These are phyloP conservation scores for Dynastes hyllus DNA, from an alignment of 2,888 invertebrate species.

Conservation along the genomic window DNA sequence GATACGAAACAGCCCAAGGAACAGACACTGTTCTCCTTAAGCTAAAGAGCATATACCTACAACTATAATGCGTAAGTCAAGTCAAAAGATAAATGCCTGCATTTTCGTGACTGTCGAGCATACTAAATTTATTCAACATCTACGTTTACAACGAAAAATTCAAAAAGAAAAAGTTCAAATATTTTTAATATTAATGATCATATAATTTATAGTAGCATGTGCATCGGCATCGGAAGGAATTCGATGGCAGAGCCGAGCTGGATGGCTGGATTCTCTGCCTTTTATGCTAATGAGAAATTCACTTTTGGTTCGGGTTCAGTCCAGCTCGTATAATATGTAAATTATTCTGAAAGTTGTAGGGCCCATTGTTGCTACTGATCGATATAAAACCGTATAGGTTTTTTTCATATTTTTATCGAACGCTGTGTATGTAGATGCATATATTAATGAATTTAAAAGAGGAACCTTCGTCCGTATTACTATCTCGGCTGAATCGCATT, in stretches of 20 bases:
- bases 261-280: slow-evolving; percentile 55
- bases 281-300: slow-evolving; percentile 59
- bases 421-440: slow-evolving; percentile 47
- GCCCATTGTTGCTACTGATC: slow-evolving; percentile 54
- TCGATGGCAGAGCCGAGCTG: slow-evolving; percentile 38
- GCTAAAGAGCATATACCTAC: too few species aligned
- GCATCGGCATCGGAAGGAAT: slow-evolving; percentile 46
- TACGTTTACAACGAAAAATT: slow-evolving; percentile 44
- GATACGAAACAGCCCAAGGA: neutral
- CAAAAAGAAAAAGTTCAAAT: slow-evolving; percentile 45
- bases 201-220: slow-evolving; percentile 49
- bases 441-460: slow-evolving; percentile 36
- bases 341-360: slow-evolving; percentile 55
- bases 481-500: neutral
- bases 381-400: slow-evolving; percentile 50
- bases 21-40: neutral
- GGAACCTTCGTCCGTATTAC: neutral
- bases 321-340: slow-evolving; percentile 58
- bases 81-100: slow-evolving; percentile 34
- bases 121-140: slow-evolving; percentile 43
- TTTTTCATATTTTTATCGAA: slow-evolving; percentile 53
- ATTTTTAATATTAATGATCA: slow-evolving; percentile 49
- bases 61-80: too few species aligned
- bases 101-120: slow-evolving; percentile 32
- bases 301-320: slow-evolving; percentile 59